phyloP scores from a whole-genome alignment of 2,888 invertebrate species.

The Calameuta filiformis region DNA sequence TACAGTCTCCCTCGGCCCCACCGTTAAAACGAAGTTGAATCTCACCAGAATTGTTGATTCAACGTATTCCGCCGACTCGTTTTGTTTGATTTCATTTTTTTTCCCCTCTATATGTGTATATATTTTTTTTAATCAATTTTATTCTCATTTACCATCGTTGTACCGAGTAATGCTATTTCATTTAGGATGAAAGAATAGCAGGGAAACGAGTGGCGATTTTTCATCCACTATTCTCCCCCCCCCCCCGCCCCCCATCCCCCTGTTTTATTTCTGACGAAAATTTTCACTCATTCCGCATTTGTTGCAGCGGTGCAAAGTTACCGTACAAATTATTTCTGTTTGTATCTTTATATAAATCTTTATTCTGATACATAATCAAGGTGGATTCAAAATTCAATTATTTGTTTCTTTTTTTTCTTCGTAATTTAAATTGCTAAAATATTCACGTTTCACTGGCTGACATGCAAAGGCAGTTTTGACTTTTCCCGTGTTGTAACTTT shows the following conservation, averaged over 20 bases:
- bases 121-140: not conserved
- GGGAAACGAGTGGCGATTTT: not conserved
- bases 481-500: not conserved
- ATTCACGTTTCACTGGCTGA: not conserved
- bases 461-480: not conserved
- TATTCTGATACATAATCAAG: not conserved
- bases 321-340: not conserved
- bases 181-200: not conserved
- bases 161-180: not conserved
- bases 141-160: not conserved
- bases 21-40: constrained; percentile 16
- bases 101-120: not conserved
- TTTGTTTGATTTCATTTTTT: not conserved
- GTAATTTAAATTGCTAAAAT: not conserved
- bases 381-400: not conserved
- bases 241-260: too few relatives aligned
- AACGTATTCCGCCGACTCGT: constrained; percentile 13
- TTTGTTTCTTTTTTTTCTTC: not conserved
- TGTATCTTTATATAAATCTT: not conserved
- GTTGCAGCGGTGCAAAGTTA: not conserved
- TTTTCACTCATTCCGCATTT: not conserved
- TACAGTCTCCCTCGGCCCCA: not conserved
- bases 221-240: not conserved
- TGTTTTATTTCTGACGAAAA: not conserved
- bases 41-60: constrained; percentile 16